Evolutionary conservation across 2,113 vertebrate species (phyloP), one percentile per base, ranked within the genome.

Genomic region (Connochaetes taurinus): DNA sequence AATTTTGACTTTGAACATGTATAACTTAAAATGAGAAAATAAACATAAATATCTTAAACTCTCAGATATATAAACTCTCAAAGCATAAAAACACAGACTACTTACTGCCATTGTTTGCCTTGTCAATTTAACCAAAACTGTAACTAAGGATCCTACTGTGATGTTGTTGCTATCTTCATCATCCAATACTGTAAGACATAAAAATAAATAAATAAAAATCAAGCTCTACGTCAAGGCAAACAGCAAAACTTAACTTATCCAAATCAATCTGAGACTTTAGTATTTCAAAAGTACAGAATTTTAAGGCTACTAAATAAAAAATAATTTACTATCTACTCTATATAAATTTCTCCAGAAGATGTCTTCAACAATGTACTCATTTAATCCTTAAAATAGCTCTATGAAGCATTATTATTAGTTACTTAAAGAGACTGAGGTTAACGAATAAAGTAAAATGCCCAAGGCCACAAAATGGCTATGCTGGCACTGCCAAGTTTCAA

Each of bases 81-180:
- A 82, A 92, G 45, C 85, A 97, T 82, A 94, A 95, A 90, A 94
- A 81, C 91, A 82, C 11, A 71, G 83, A 95, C 78, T 98, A 98
- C 99, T 99, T 99, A 99, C 99, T 98, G 98, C 98, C 99, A 99
- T 99, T 71, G 99, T 99, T 98, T 99, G 99, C 95, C 99, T 99
- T 90, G 99, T 99, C 96, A 99, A 97, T 23, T 99, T 99, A 94
- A 99, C 99, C 3, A 99, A 98, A 90, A 99, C 99, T 64, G 99
- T 99, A 97, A 99, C 99, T 40, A 99, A 99, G 60, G 99, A 99
- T 87, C 99, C 99, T 71, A 99, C 99, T 92, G 99, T 99, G 98
- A 99, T 99, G 98, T 99, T 99, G 98, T 99, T 99, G 98, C 99
- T 99, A 97, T 99, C 99, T 98, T 99, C 99, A 97, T 99, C 99